Evolutionary conservation across 2,888 invertebrate species (phyloP).

Genomic region (Aquatica leii): DNA sequence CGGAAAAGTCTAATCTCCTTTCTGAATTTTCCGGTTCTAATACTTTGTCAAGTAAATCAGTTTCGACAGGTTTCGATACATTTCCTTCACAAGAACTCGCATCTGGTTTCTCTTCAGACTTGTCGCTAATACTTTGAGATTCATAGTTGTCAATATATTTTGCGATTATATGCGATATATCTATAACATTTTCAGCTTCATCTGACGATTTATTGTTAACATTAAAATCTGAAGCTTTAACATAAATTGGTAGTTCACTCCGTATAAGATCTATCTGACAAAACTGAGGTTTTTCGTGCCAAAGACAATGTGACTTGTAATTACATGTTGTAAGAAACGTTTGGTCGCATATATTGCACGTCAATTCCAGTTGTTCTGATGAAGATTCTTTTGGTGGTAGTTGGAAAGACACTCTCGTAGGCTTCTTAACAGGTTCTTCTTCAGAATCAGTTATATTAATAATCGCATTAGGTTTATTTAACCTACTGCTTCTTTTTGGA

Average conservation of each 20-base stretch:
- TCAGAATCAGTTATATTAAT: neutral
- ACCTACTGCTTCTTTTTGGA: neutral
- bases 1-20: too few relatives aligned
- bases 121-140: too few relatives aligned
- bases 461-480: neutral
- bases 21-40: too few relatives aligned
- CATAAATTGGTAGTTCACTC: neutral
- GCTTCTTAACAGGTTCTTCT: neutral
- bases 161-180: too few relatives aligned
- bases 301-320: conserved; percentile 29
- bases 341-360: conserved; percentile 36
- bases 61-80: too few relatives aligned
- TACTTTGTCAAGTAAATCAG: too few relatives aligned
- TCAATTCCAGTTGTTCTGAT: neutral
- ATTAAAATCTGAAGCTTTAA: neutral
- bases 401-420: conserved; percentile 12
- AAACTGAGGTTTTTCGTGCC: conserved; percentile 34
- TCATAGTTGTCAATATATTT: too few relatives aligned
- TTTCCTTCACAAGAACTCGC: too few relatives aligned
- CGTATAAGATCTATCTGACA: neutral
- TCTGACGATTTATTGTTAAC: too few relatives aligned
- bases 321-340: conserved; percentile 24
- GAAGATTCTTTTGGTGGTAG: neutral
- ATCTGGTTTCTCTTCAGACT: too few relatives aligned
- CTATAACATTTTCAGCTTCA: too few relatives aligned